A percentile compares a stretch with the other conserved stretches of the same genome.
Conservation (phyloP, 2,888 invertebrate species). For the Hipparchia sbordonii region DNA sequence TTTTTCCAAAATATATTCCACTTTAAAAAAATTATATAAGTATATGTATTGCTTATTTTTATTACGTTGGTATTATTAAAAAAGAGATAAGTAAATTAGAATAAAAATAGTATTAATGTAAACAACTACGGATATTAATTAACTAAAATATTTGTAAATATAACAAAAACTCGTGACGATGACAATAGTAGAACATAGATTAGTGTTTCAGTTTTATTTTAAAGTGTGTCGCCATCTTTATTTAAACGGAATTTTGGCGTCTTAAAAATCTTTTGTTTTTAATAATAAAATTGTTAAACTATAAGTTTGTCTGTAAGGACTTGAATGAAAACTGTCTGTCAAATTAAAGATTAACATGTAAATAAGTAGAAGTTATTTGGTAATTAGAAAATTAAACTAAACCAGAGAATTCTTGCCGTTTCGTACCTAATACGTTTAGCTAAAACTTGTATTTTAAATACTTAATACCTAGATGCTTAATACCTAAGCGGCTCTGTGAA, state of each 20-base stretch:
- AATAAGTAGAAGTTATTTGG: conserved; percentile 58
- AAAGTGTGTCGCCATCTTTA: conserved; percentile 11
- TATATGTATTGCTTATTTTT: conserved; percentile 12
- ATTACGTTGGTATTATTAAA: neutral
- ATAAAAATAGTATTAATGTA: neutral
- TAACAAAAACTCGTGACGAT: conserved; percentile 63
- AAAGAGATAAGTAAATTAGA: neutral
- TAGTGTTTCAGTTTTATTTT: conserved; percentile 34
- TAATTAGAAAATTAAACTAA: neutral
- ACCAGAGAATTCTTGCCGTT: neutral
- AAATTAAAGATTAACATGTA: conserved; percentile 70
- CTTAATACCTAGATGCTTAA: neutral
- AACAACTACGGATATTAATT: conserved; percentile 5
- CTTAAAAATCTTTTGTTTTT: conserved; percentile 20
- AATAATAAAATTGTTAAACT: conserved; percentile 1
- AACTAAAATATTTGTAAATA: conserved; percentile 46
- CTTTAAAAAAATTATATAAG: conserved; percentile 7
- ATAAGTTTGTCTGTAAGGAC: conserved; percentile 23
- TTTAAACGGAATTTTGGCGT: conserved; percentile 9
- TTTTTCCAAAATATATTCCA: conserved; percentile 30
- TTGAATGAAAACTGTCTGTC: conserved; percentile 61
- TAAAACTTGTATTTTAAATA: neutral
- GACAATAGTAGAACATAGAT: conserved; percentile 70
- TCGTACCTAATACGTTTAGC: neutral
- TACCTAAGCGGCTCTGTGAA: neutral